Conservation (phyloP, 2,797 vertebrate species). For the Denticeps clupeoides region DNA sequence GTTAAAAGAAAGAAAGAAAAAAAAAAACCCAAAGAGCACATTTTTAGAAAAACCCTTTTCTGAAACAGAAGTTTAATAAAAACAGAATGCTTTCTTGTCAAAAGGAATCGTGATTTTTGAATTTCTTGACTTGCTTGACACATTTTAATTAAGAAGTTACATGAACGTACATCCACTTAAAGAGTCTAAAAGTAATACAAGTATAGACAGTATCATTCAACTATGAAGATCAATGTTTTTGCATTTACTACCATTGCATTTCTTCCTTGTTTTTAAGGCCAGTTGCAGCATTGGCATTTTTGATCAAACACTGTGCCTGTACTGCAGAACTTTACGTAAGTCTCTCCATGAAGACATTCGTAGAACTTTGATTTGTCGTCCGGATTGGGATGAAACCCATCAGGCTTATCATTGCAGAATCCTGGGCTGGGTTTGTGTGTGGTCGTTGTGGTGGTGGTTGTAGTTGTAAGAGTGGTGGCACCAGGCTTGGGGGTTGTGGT, state of each 20-base stretch:
- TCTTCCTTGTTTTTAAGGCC: constrained; percentile 24
- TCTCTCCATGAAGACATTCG: constrained; percentile 31
- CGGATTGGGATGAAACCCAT: constrained; percentile 37
- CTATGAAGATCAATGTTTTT: not conserved
- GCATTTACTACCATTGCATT: not conserved
- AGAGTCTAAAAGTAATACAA: too few species aligned
- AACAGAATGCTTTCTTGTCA: too few species aligned
- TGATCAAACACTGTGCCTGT: constrained; percentile 33
- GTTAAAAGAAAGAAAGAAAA: too few species aligned
- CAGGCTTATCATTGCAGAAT: constrained; percentile 38
- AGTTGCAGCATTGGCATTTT: constrained; percentile 46
- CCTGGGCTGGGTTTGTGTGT: constrained; percentile 22
- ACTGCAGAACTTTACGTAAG: constrained; percentile 24
- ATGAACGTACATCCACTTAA: too few species aligned
- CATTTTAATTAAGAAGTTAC: too few species aligned
- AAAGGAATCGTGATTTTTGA: too few species aligned
- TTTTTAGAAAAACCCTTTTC: too few species aligned
- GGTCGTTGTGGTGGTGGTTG: constrained; percentile 20
- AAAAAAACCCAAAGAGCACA: too few species aligned
- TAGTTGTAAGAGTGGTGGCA: constrained; percentile 1
- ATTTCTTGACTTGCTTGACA: too few species aligned
- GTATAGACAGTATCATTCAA: too few species aligned
- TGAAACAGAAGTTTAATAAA: too few species aligned
- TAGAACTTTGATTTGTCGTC: constrained; percentile 32
- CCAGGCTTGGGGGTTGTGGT: constrained; percentile 28